Conservation (phyloP, 2,888 invertebrate genomes). For the Nephrotoma guestfalica region DNA sequence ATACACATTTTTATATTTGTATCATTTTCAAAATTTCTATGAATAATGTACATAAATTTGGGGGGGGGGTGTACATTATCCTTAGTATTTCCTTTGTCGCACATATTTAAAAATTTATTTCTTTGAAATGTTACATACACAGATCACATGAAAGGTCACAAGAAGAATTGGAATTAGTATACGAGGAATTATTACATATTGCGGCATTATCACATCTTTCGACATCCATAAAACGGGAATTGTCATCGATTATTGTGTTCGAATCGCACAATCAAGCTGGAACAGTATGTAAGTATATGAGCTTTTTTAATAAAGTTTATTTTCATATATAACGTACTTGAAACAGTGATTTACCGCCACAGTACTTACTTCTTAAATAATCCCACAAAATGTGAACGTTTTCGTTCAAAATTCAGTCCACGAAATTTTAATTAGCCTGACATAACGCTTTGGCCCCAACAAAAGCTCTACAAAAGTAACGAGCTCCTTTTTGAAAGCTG, state of each 20-base stretch:
- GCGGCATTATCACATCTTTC: slow-evolving; percentile 67
- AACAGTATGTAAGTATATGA: slow-evolving; percentile 50
- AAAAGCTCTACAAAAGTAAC: no score
- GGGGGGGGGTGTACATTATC: no score
- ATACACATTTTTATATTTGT: slow-evolving; percentile 3
- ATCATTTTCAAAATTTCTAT: not conserved
- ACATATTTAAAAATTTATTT: not conserved
- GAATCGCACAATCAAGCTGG: slow-evolving; percentile 65
- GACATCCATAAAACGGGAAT: slow-evolving; percentile 65
- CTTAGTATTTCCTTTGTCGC: not conserved
- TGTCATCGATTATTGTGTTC: slow-evolving; percentile 64
- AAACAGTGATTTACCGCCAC: not conserved
- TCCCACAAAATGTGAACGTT: not conserved
- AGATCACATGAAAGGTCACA: slow-evolving; percentile 60
- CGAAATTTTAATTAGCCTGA: no score
- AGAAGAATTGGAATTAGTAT: slow-evolving; percentile 68
- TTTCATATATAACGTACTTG: not conserved
- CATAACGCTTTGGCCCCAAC: no score
- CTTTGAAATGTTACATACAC: slow-evolving; percentile 14
- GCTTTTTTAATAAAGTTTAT: not conserved
- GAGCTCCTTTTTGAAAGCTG: no score
- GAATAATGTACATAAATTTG: not conserved
- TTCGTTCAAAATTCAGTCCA: not conserved
- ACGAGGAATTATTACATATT: slow-evolving; percentile 68
- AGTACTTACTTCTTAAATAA: no score